These are phyloP conservation scores for Vulpes ferrilata DNA, from an alignment of 2,113 vertebrate genomes.

Conservation along the genomic window DNA sequence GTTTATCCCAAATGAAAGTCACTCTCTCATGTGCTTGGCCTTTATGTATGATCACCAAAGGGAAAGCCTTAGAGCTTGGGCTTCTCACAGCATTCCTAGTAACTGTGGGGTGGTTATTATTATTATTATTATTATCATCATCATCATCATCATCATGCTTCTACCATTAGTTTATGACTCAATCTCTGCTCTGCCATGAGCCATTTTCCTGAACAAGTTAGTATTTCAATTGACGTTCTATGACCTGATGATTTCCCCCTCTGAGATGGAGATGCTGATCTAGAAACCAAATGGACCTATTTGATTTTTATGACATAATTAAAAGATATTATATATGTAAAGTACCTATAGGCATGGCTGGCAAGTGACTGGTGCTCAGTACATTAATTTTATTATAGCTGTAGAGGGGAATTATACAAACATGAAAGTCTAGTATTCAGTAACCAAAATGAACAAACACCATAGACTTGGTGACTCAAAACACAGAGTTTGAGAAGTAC, in stretches of 20 bases:
- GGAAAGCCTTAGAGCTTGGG: neutral
- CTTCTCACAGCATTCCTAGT: neutral
- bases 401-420: neutral
- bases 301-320: slow-evolving; percentile 62
- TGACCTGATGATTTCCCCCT: slow-evolving; percentile 14
- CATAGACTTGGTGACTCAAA: neutral
- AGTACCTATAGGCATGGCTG: neutral
- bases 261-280: neutral
- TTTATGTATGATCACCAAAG: neutral
- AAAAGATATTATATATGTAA: slow-evolving; percentile 11
- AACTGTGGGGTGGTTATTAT: neutral
- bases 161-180: slow-evolving; percentile 14
- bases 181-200: slow-evolving; percentile 12
- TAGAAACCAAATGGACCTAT: slow-evolving; percentile 37
- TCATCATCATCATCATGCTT: neutral
- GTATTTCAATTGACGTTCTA: neutral
- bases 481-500: neutral
- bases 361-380: neutral
- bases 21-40: neutral
- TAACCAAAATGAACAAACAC: neutral
- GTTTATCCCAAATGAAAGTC: slow-evolving; percentile 13
- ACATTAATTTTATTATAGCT: neutral
- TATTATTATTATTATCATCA: neutral
- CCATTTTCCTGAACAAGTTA: slow-evolving; percentile 50
- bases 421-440: neutral